Conservation (phyloP, 2,888 invertebrate species). For the Epiblema foenella region DNA sequence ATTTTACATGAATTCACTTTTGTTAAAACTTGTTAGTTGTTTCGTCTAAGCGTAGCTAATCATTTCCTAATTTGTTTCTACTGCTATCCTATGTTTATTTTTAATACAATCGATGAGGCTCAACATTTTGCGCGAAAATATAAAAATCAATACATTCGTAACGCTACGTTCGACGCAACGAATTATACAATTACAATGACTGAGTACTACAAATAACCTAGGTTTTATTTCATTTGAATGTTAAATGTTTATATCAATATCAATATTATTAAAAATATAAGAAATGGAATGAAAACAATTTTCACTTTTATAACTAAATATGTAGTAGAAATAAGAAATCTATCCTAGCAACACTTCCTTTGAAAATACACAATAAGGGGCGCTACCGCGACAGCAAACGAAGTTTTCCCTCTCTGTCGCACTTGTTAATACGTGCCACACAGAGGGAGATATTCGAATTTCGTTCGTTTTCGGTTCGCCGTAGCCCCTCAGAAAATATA, state of each 20-base stretch:
- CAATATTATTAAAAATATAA: no score
- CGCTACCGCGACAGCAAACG: no score
- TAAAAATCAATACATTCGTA: slow-evolving; percentile 49
- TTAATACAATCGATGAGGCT: slow-evolving; percentile 49
- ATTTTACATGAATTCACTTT: slow-evolving; percentile 41
- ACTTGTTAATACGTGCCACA: no score
- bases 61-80: slow-evolving; percentile 20
- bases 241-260: no score
- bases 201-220: not conserved
- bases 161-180: slow-evolving; percentile 49
- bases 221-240: not conserved
- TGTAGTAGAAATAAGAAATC: not conserved
- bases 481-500: no score
- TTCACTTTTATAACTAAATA: not conserved
- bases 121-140: slow-evolving; percentile 56
- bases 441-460: no score
- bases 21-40: slow-evolving; percentile 20
- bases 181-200: not conserved
- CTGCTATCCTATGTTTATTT: slow-evolving; percentile 49
- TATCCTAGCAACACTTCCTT: slow-evolving; percentile 2
- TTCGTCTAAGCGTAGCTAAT: not conserved
- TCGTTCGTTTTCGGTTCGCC: no score
- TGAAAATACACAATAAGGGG: no score
- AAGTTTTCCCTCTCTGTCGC: no score
- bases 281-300: no score